Evolutionary conservation across 2,888 invertebrate species (phyloP).

Genomic region (Netelia inedita): DNA sequence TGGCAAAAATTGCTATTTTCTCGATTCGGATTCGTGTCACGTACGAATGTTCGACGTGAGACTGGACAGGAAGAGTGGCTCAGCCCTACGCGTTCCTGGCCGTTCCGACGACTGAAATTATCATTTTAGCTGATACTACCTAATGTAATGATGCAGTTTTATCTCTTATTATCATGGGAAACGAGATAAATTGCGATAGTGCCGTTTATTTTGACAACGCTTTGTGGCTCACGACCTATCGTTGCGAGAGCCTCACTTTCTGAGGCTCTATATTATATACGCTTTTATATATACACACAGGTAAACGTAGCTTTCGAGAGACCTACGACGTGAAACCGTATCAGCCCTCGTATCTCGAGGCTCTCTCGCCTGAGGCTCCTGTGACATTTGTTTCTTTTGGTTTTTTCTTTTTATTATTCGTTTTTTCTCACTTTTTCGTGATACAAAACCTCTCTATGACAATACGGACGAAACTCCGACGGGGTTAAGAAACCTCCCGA

Average conservation of each 20-base stretch:
- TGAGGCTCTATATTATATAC: constrained; percentile 60
- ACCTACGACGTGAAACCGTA: constrained; percentile 65
- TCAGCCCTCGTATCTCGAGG: constrained; percentile 75
- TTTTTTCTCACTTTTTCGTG: constrained; percentile 10
- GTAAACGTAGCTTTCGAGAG: background rate
- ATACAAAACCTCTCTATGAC: constrained; percentile 26
- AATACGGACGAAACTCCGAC: constrained; percentile 14
- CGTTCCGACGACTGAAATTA: constrained; percentile 84
- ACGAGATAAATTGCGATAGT: constrained; percentile 86
- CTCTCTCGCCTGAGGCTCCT: constrained; percentile 57
- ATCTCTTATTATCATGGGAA: constrained; percentile 86
- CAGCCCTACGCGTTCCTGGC: constrained; percentile 83
- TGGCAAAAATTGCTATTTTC: constrained; percentile 18
- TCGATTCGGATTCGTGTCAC: constrained; percentile 10
- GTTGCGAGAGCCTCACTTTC: constrained; percentile 63
- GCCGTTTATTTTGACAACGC: constrained; percentile 85
- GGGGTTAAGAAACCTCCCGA: constrained; percentile 37
- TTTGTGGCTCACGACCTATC: constrained; percentile 75
- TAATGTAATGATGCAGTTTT: constrained; percentile 86
- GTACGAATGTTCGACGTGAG: constrained; percentile 35
- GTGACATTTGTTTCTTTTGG: constrained; percentile 35
- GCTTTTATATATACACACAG: constrained; percentile 24
- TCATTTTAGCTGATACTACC: constrained; percentile 85
- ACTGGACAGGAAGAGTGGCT: constrained; percentile 71
- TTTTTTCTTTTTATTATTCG: background rate